Evolutionary conservation across 2,888 invertebrate species (phyloP).

Genomic region (Rhamnusium bicolor): DNA sequence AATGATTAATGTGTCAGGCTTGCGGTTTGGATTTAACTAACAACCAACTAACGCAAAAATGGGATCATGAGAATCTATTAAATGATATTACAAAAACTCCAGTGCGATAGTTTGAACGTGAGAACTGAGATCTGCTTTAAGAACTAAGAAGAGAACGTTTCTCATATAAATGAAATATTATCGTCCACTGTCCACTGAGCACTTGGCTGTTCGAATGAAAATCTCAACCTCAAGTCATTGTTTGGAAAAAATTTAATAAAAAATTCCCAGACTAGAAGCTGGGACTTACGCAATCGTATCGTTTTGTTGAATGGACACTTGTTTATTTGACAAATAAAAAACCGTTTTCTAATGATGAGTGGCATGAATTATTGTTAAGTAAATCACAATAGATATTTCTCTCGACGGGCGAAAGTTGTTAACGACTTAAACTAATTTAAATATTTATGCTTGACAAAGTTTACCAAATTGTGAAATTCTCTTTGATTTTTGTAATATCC

Average conservation of each 20-base stretch:
- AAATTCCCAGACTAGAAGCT: not conserved
- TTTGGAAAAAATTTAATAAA: not conserved
- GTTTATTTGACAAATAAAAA: slow-evolving; percentile 14
- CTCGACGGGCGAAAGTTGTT: slow-evolving; percentile 41
- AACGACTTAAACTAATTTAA: slow-evolving; percentile 51
- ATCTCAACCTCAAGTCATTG: not conserved
- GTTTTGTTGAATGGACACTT: slow-evolving; percentile 11
- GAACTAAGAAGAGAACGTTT: not conserved
- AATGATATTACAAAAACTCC: not conserved
- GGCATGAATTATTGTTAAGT: slow-evolving; percentile 39
- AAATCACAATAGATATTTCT: slow-evolving; percentile 34
- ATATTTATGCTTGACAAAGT: slow-evolving; percentile 53
- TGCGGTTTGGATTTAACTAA: slow-evolving; percentile 24
- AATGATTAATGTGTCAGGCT: slow-evolving; percentile 18
- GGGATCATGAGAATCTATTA: slow-evolving; percentile 24
- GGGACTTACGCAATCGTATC: slow-evolving; percentile 18
- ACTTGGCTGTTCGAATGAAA: not conserved
- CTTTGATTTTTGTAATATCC: slow-evolving; percentile 44
- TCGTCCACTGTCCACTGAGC: not conserved
- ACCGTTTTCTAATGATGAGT: slow-evolving; percentile 39
- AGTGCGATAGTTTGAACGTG: not conserved
- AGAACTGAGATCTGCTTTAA: not conserved
- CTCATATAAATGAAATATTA: not conserved
- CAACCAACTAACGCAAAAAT: slow-evolving; percentile 13
- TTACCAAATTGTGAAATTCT: slow-evolving; percentile 56